These are phyloP conservation scores for Drosophila picticornis DNA, from an alignment of 2,888 invertebrate genomes.

Conservation along the genomic window DNA sequence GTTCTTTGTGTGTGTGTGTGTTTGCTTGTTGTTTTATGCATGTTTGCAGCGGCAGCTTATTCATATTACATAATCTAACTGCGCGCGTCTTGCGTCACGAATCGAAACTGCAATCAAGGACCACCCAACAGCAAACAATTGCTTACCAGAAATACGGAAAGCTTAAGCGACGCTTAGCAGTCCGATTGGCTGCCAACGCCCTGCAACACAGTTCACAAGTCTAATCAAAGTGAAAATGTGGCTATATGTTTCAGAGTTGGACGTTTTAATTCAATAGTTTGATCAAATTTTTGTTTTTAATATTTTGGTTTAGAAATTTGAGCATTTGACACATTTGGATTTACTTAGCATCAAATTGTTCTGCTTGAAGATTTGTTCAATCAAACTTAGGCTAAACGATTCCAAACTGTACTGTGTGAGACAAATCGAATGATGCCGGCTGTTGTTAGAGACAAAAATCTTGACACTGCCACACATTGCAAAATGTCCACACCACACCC, in stretches of 20 bases:
- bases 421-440: slow-evolving; percentile 27
- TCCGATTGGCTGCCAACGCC: slow-evolving; percentile 52
- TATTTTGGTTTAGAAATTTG: not conserved
- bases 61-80: slow-evolving; percentile 78
- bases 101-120: slow-evolving; percentile 72
- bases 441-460: slow-evolving; percentile 54
- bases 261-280: not conserved
- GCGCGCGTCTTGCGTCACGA: slow-evolving; percentile 77
- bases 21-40: slow-evolving; percentile 46
- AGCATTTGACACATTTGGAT: not conserved
- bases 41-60: slow-evolving; percentile 68
- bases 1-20: slow-evolving; percentile 13
- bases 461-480: slow-evolving; percentile 47
- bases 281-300: not conserved
- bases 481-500: slow-evolving; percentile 12
- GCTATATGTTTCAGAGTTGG: not conserved
- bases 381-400: not conserved
- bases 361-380: not conserved
- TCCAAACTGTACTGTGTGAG: not conserved
- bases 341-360: not conserved
- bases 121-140: slow-evolving; percentile 20
- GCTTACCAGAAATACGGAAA: slow-evolving; percentile 14
- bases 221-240: slow-evolving; percentile 56
- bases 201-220: slow-evolving; percentile 66
- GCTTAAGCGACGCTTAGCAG: not conserved